phyloP scores from a whole-genome alignment of 1,140 invertebrate genomes.

The Diuraphis noxia region DNA sequence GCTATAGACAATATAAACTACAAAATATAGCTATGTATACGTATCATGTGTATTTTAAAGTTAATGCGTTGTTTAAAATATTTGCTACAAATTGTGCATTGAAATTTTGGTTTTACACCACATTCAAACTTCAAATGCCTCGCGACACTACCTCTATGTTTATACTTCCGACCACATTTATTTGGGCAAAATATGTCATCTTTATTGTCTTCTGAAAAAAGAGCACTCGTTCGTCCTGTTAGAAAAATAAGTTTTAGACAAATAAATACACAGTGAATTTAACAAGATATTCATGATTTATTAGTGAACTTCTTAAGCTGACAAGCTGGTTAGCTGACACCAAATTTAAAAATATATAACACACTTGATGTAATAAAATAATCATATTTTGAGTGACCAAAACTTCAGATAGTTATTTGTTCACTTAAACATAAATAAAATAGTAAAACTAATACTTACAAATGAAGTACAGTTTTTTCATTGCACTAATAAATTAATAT shows the following conservation, averaged over 20 bases:
- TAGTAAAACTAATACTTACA: background rate
- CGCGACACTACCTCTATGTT: conserved; percentile 54
- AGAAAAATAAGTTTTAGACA: conserved; percentile 33
- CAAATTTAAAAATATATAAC: conserved; percentile 28
- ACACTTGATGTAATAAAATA: background rate
- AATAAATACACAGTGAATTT: background rate
- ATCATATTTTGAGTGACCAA: background rate
- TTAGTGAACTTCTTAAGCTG: conserved; percentile 35
- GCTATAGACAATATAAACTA: background rate
- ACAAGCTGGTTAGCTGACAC: conserved; percentile 48
- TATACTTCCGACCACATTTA: conserved; percentile 54
- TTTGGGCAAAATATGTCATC: conserved; percentile 36
- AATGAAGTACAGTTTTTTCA: background rate
- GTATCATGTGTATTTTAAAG: conserved; percentile 60
- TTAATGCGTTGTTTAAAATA: conserved; percentile 74
- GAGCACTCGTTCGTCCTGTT: conserved; percentile 16
- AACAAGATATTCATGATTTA: conserved; percentile 4
- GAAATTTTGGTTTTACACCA: conserved; percentile 56
- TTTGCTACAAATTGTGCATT: conserved; percentile 58
- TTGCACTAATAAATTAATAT: background rate
- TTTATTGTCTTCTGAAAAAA: conserved; percentile 26
- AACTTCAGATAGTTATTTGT: background rate
- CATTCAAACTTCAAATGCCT: conserved; percentile 57
- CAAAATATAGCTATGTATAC: conserved; percentile 45
- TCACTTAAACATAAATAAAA: background rate